Base-by-base conservation (phyloP, 2,888 invertebrate genomes). In the Apotomis capreana region DNA sequence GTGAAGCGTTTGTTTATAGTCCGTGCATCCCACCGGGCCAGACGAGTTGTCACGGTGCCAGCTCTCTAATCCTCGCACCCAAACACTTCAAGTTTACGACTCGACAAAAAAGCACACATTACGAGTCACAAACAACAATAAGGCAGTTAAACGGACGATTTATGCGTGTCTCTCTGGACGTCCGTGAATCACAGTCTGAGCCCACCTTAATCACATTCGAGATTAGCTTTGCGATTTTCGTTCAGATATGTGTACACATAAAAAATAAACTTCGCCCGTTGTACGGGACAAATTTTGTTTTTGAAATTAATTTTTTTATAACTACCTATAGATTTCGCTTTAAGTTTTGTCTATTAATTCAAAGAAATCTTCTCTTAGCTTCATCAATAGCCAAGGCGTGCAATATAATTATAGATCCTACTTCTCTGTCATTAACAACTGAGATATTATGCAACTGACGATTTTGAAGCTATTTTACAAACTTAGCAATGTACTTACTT, bases 71-170 rank as follows among this genome's bases (percentile, higher is more conserved):
- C 78, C 75, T 69, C 77, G 78, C 82, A 81, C 83, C 85, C 84
- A 86, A 86, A 87, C 86, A 85, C 84, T 83, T 79, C 78, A 77
- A 79, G 75, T 86, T 87, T 83, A 88, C 81, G 82, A 83, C 80
- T 78, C 78, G 73, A 80, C 82, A 81, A 85, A 86, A 87, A 86
- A 82, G 73, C 74, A 69, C 80, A 81, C 77, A 78, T 79, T 77
- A 78, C 78, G 79, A 80, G 73, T 70, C 78, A 76, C 76, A 82
- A 82, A 85, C 81, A 84, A 83, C 79, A 85, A 84, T 85, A 83
- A 81, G 77, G 78, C 82, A 68, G 76, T 83, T 80, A 84, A 84
- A 62, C 78, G 71, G 72, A 65, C 80, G 78, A 85, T 85, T 85
- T 84, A 87, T 79, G 74, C 74, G 83, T 82, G 84, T 78, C 78